phyloP scores from a whole-genome alignment of 2,888 invertebrate species.

The Chymomyza amoena region DNA sequence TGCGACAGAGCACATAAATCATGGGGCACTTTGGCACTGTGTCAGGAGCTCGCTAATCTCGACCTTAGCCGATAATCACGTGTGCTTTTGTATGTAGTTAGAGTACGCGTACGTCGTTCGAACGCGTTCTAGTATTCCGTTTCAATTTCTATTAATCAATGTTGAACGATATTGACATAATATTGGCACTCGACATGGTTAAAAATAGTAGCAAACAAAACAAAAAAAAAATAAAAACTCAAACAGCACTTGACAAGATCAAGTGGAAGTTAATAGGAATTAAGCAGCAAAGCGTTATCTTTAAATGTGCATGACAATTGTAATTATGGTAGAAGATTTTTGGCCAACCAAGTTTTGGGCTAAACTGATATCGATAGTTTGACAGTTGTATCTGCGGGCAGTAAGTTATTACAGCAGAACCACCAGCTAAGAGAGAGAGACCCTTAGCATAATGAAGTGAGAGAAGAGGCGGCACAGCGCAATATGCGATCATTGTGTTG shows the following conservation, averaged over 20 bases:
- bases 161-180: constrained; percentile 40
- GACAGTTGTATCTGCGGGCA: constrained; percentile 16
- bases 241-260: neutral
- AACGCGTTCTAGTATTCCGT: neutral
- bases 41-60: constrained; percentile 51
- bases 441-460: too few relatives aligned
- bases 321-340: neutral
- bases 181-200: constrained; percentile 34
- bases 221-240: neutral
- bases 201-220: constrained; percentile 2
- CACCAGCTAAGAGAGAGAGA: neutral
- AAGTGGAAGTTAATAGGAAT: neutral
- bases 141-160: constrained; percentile 33
- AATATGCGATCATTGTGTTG: constrained; percentile 32
- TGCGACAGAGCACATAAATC: constrained; percentile 36
- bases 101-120: neutral
- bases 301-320: neutral
- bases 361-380: constrained; percentile 28
- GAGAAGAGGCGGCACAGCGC: constrained; percentile 2
- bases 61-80: constrained; percentile 56
- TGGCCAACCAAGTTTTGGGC: neutral
- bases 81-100: neutral
- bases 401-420: constrained; percentile 49
- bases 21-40: constrained; percentile 33
- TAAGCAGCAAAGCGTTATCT: neutral